Conservation (phyloP, 2,113 vertebrate species). For the Brevimyrus niger region DNA sequence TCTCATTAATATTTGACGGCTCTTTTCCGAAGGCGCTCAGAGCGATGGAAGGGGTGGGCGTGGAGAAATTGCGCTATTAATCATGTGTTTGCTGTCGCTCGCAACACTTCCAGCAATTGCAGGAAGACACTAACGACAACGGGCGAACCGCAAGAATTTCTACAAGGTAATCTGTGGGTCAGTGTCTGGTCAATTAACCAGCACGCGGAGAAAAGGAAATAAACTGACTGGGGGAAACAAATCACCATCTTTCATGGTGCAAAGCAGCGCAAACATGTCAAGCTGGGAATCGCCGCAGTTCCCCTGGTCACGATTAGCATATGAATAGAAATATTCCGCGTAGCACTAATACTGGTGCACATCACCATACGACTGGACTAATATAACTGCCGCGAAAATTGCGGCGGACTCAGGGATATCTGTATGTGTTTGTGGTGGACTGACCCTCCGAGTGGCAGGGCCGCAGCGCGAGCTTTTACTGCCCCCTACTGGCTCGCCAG, state of each 20-base stretch:
- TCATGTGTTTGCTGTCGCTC: not conserved
- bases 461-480: conserved; percentile 6
- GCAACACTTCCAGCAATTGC: not conserved
- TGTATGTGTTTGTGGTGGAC: not conserved
- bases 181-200: not conserved
- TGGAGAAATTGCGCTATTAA: conserved; percentile 9
- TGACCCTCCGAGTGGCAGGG: not conserved
- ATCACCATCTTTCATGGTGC: not conserved
- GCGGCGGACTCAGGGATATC: not conserved
- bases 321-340: not conserved
- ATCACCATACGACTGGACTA: not conserved
- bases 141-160: not conserved
- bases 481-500: not conserved
- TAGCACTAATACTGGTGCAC: not conserved
- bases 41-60: not conserved
- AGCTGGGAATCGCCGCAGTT: not conserved
- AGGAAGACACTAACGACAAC: not conserved
- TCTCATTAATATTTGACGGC: conserved; percentile 16
- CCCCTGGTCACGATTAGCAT: not conserved
- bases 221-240: not conserved
- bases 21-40: not conserved
- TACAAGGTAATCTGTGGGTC: not conserved
- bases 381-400: not conserved
- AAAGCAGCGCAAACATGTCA: conserved; percentile 2
- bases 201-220: not conserved